Base-by-base conservation (phyloP, 2,113 vertebrate genomes). In the Gadus macrocephalus region DNA sequence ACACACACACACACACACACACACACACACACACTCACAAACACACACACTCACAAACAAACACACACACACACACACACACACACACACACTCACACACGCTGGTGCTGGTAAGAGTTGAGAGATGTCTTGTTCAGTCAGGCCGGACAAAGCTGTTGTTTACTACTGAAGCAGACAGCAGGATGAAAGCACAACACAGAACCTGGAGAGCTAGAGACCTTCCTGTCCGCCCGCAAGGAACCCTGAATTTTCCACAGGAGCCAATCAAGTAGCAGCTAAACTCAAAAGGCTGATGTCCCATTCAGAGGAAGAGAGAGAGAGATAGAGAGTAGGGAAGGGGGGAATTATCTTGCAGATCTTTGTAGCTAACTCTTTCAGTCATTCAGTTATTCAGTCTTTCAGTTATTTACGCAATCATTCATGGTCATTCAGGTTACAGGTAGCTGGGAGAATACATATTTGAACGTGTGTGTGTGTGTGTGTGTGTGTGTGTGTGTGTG, bases 201-300 rank as follows among this genome's bases (percentile, higher is more conserved):
- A 58, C 17, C 55, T 14, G 17, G 55, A 22, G 15, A 4, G 3
- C 63, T 28, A 4, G 3, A 5, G 7, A 66, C 64, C 8, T 70
- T 85, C 72, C 70, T 67, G 42, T 78, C 77, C 70, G 76, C 81
- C 81, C 82, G 83, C 83, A 83, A 81, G 80, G 74, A 85, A 87
- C 81, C 38, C 68, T 78, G 83, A 85, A 88, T 83, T 77, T 87
- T 88, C 79, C 86, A 88, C 75, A 82, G 86, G 81, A 82, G 82
- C 83, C 85, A 90, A 87, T 88, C 89, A 90, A 89, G 83, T 75
- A 78, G 75, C 82, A 84, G 77, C 86, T 22, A 15, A 22, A 62
- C 20, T 61, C 59, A 61, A 22, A 58, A n/a, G 15, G 16, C 74
- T 31, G 68, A 78, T 68, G 8, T 78, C 67, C 62, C 28, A 81